Evolutionary conservation across 2,888 invertebrate genomes (phyloP), one percentile per base, ranked within the genome.

Genomic region (Leucophenga maculata): DNA sequence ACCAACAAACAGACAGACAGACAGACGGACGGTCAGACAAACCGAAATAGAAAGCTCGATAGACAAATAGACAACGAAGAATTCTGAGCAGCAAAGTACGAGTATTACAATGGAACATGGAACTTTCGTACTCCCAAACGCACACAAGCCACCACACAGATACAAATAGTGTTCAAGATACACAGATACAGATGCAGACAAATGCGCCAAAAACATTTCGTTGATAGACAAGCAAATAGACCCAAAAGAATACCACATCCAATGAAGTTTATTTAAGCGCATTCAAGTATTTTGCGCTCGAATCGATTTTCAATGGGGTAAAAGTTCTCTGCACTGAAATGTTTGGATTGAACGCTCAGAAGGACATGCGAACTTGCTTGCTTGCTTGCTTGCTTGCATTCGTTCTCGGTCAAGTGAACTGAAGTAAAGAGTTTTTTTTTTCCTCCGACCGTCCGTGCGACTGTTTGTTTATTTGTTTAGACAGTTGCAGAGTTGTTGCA

Each of bases 231-330:
- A 55, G 55, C 26, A 55, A 20, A 18, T 60, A 32, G 39, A 32
- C 60, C 39, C 22, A 60, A 39, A 60, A 39, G 60, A 60, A 60
- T 60, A 60, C 39, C 60, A 39, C 60, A 60, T 32, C 11, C 32
- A 39, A 39, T 39, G 39, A 32, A 60, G 60, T 60, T 60, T 32
- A 60, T 60, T 60, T 60, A 60, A 60, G 60, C 60, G 60, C 60
- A 39, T 32, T 60, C 32, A 60, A 60, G 60, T 60, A 39, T 60
- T 32, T 32, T 60, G 52, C 20, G 39, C 39, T 39, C 11, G 39
- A 39, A 39, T 39, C 39, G 39, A 39, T 39, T 39, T 39, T 39
- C 39, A 11, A 39, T 39, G 39, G 39, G 11, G 11, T 39, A 39
- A 39, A 39, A 39, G 11, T 39, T 11, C 3, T 39, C 11, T 39